Evolutionary conservation across 2,888 invertebrate genomes (phyloP).

Genomic region (Drosophila austrosaltans): DNA sequence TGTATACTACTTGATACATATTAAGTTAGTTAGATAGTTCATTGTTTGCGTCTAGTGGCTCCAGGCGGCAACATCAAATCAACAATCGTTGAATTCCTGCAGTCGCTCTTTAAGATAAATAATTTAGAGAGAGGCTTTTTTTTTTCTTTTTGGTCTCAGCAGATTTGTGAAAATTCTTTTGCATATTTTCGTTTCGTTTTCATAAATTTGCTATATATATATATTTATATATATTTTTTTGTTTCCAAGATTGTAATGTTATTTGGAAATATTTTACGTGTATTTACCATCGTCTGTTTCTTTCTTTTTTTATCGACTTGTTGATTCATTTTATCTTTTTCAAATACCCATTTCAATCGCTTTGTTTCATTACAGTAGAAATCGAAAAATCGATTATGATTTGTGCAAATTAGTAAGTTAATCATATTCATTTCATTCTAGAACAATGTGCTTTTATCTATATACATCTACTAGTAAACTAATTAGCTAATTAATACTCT

Average conservation of each 20-base stretch:
- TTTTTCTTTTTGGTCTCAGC: conserved; percentile 42
- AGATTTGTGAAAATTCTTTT: conserved; percentile 58
- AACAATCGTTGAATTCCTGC: conserved; percentile 49
- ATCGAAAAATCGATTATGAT: conserved; percentile 17
- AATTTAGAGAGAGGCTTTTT: conserved; percentile 56
- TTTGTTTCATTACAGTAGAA: conserved; percentile 53
- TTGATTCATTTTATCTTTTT: conserved; percentile 63
- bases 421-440: not conserved
- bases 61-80: conserved; percentile 66
- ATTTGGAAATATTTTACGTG: conserved; percentile 75
- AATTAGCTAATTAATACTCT: not conserved
- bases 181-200: conserved; percentile 15
- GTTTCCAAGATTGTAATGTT: conserved; percentile 34
- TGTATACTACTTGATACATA: conserved; percentile 26
- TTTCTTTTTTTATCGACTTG: conserved; percentile 38
- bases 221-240: conserved; percentile 15
- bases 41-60: conserved; percentile 63
- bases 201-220: conserved; percentile 55
- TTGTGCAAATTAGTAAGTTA: not conserved
- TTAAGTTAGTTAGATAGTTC: conserved; percentile 20
- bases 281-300: conserved; percentile 75
- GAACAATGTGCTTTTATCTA: conserved; percentile 1
- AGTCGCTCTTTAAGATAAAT: conserved; percentile 52
- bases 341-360: conserved; percentile 48
- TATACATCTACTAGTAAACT: not conserved